Percentiles rank a stretch among this genome's conserved stretches.
These are phyloP conservation scores for Galeopterus variegatus DNA, from an alignment of 2,113 vertebrate genomes.

Conservation along the genomic window DNA sequence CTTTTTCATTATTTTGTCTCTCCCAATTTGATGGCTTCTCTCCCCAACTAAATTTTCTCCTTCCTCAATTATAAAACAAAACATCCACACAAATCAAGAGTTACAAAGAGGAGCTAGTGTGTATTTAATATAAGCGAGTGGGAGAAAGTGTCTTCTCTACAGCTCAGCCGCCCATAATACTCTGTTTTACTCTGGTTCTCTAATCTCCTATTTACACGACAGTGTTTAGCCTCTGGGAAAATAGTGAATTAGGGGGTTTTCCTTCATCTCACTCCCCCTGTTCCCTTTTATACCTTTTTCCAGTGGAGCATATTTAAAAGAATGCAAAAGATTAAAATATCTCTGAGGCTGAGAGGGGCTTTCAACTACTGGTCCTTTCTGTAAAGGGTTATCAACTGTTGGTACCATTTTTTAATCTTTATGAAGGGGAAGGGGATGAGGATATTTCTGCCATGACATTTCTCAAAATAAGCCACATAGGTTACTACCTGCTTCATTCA, in stretches of 20 bases:
- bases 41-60: background rate
- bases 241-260: background rate
- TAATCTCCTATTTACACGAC: background rate
- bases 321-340: background rate
- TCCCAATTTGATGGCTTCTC: background rate
- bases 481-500: background rate
- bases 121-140: background rate
- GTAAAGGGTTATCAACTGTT: background rate
- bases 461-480: constrained; percentile 24
- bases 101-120: background rate
- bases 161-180: background rate
- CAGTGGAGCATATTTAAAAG: background rate
- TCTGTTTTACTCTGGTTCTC: background rate
- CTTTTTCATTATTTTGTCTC: background rate
- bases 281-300: background rate
- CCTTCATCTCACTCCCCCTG: background rate
- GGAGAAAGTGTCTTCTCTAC: background rate
- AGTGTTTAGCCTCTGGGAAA: background rate
- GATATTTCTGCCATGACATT: background rate
- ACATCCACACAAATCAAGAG: background rate
- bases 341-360: background rate
- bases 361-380: background rate
- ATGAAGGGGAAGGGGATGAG: background rate
- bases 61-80: background rate
- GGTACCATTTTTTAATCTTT: background rate